Conservation (phyloP, 2,888 invertebrate genomes). For the Mechanitis mazaeus region DNA sequence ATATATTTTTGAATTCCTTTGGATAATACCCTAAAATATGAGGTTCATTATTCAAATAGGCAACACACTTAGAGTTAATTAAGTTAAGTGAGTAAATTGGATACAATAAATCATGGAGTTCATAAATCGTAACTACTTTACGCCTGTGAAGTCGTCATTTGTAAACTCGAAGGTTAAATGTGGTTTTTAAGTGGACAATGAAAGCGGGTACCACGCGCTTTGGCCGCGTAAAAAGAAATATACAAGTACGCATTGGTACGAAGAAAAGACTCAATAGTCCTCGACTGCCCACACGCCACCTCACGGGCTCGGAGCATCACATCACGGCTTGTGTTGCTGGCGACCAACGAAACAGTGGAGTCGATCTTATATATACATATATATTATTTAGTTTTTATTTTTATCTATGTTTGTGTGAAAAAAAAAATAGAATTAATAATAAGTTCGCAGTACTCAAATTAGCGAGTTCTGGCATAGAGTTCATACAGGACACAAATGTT, state of each 20-base stretch:
- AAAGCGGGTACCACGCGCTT: slow-evolving; percentile 29
- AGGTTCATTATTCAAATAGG: neutral
- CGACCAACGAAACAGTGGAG: slow-evolving; percentile 44
- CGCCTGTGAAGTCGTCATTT: slow-evolving; percentile 1
- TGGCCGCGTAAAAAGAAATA: slow-evolving; percentile 55
- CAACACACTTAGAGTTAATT: slow-evolving; percentile 19
- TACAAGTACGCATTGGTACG: neutral
- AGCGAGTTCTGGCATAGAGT: too few species aligned
- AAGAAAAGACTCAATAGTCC: slow-evolving; percentile 59
- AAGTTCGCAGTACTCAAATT: too few species aligned
- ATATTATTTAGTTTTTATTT: too few species aligned
- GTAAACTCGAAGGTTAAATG: slow-evolving; percentile 41
- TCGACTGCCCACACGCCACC: slow-evolving; percentile 72
- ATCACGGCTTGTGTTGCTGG: slow-evolving; percentile 65
- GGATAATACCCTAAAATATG: neutral
- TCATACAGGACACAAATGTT: too few species aligned
- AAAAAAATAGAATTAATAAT: too few species aligned
- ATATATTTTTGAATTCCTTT: too few species aligned
- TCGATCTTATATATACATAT: slow-evolving; percentile 20
- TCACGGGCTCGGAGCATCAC: slow-evolving; percentile 51
- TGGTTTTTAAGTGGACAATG: slow-evolving; percentile 64
- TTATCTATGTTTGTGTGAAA: too few species aligned
- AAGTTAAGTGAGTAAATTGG: slow-evolving; percentile 15
- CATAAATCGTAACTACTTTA: slow-evolving; percentile 50
- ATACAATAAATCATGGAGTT: slow-evolving; percentile 22